Evolutionary conservation across 2,888 invertebrate species (phyloP), one percentile per base, ranked within the genome.

Genomic region (Leptopterna dolabrata): DNA sequence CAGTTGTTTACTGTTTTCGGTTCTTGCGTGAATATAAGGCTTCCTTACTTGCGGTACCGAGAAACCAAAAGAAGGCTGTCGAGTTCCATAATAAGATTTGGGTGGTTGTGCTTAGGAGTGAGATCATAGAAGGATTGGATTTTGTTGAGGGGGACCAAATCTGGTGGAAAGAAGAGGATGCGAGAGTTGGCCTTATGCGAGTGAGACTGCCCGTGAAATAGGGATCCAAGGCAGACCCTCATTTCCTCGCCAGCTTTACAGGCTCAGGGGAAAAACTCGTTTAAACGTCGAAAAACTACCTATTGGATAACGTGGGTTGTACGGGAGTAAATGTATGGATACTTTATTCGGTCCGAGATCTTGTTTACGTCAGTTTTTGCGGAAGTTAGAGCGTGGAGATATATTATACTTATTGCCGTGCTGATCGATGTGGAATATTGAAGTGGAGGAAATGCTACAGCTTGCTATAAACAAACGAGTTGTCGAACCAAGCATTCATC

Each of bases 171-270:
- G 73, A n/a, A 73, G 73, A 73, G 16, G 36, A 73, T 73, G 73
- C 73, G 73, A 30, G 73, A 30, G 73, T 41, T n/a, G 41, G 82
- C 63, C 55, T 29, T 55, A 83, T 43, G 83, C 47, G 88, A 70
- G 83, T 86, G 43, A 83, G 86, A 87, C 86, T 83, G 83, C 76
- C 86, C 88, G 88, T 88, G 88, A 88, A 88, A 88, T 88, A 83
- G 41, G 83, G 83, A 82, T 36, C 16, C 45, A 80, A 30, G 7
- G 29, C 29, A 73, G 36, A 73, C 7, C 43, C 78, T 45, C 19
- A 19, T 78, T 24, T n/a, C 73, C 73, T 30, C 16, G 73, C 4
- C 36, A 19, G 41, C 14, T 29, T 71, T 71, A 71, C 71, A 71
- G 71, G 76, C 76, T 41, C 78, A 3, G 36, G 24, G 45, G 76